Evolutionary conservation across 2,888 invertebrate genomes (phyloP).

Genomic region (Sminthurides aquaticus): DNA sequence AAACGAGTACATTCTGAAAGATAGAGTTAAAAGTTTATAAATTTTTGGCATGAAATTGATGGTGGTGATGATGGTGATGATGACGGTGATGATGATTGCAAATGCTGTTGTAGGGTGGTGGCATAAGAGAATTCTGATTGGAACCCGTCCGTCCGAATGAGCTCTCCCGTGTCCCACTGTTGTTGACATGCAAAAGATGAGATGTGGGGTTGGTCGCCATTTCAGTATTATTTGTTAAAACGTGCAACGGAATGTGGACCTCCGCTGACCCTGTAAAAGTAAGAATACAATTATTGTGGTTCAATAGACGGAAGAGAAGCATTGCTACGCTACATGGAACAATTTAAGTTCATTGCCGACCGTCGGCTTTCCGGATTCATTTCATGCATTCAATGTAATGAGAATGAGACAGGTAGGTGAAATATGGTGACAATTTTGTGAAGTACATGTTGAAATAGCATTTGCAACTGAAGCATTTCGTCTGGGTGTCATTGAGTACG

Average conservation of each 20-base stretch:
- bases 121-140: slow-evolving; percentile 8
- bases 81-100: slow-evolving; percentile 11
- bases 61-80: slow-evolving; percentile 18
- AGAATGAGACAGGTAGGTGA: no score
- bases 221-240: slow-evolving; percentile 28
- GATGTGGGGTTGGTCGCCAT: slow-evolving; percentile 11
- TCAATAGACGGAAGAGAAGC: not conserved
- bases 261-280: slow-evolving; percentile 28
- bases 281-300: not conserved
- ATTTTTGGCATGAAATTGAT: slow-evolving; percentile 19
- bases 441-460: no score
- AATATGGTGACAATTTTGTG: no score
- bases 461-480: no score
- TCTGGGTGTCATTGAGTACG: no score
- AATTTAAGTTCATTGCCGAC: no score
- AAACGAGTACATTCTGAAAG: not conserved
- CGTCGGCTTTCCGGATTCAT: no score
- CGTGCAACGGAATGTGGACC: slow-evolving; percentile 37
- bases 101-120: slow-evolving; percentile 12
- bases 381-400: no score
- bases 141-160: not conserved
- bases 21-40: slow-evolving; percentile 9
- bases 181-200: slow-evolving; percentile 8
- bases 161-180: not conserved
- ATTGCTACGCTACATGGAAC: not conserved